Evolutionary conservation across 2,888 invertebrate genomes (phyloP).

Genomic region (Coleophora flavipennella): DNA sequence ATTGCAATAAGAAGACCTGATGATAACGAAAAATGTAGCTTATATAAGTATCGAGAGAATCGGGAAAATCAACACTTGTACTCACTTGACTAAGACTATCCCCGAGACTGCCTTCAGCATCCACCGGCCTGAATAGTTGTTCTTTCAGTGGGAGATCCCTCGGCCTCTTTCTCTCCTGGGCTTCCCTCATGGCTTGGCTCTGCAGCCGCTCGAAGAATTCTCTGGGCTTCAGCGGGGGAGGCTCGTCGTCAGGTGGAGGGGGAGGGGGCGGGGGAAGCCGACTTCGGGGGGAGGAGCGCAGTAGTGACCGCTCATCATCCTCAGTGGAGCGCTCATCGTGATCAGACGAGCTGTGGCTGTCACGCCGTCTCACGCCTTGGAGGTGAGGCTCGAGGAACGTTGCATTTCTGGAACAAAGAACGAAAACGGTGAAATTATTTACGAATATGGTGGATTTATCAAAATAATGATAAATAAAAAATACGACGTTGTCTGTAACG

Average conservation of each 20-base stretch:
- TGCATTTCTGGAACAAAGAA: conserved; percentile 77
- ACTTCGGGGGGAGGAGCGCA: conserved; percentile 60
- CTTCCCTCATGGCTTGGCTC: conserved; percentile 63
- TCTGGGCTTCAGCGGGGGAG: conserved; percentile 69
- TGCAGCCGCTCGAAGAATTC: conserved; percentile 69
- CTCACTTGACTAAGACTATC: conserved; percentile 69
- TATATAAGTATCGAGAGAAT: too few relatives aligned
- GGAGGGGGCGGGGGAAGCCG: conserved; percentile 53
- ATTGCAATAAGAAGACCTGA: too few relatives aligned
- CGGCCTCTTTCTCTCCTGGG: conserved; percentile 46
- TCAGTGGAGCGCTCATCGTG: conserved; percentile 66
- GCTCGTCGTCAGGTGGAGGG: conserved; percentile 59
- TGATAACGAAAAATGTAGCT: too few relatives aligned
- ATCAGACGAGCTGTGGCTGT: conserved; percentile 64
- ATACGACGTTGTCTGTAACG: too few relatives aligned
- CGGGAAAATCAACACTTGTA: too few relatives aligned
- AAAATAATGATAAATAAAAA: too few relatives aligned
- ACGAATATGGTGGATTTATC: too few relatives aligned
- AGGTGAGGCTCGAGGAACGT: conserved; percentile 83
- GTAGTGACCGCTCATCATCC: conserved; percentile 58
- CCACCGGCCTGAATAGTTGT: conserved; percentile 50
- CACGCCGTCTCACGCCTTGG: conserved; percentile 71
- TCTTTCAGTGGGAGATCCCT: conserved; percentile 42
- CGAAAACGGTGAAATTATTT: background rate
- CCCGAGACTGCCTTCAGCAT: conserved; percentile 58